Percentiles rank a stretch among this genome's conserved stretches.
phyloP scores from a whole-genome alignment of 2,888 invertebrate genomes.

The Oxycera nigricornis region DNA sequence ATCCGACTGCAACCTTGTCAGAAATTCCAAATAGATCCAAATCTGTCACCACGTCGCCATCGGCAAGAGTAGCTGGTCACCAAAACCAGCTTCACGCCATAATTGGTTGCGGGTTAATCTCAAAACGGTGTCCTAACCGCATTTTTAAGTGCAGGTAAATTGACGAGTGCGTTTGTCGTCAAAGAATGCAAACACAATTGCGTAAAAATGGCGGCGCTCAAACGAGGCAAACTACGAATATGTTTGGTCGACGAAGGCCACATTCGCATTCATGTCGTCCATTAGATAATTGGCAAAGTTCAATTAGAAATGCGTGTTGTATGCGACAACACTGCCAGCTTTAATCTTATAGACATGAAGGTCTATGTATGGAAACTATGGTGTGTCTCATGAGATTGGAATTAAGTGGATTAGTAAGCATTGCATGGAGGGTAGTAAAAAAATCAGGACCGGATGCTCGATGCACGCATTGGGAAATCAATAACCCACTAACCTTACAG shows the following conservation, averaged over 20 bases:
- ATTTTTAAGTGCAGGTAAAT: background rate
- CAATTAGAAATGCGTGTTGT: conserved; percentile 12
- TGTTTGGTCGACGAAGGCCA: conserved; percentile 4
- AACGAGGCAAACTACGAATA: no score
- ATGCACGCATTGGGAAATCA: no score
- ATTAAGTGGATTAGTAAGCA: background rate
- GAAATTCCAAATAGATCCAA: conserved; percentile 15
- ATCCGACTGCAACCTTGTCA: conserved; percentile 1
- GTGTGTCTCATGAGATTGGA: background rate
- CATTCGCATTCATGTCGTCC: conserved; percentile 12
- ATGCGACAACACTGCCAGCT: background rate
- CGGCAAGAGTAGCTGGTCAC: conserved; percentile 11
- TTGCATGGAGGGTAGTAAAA: background rate
- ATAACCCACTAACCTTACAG: no score
- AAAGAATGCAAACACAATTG: background rate
- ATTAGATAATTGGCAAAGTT: background rate
- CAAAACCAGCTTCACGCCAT: background rate
- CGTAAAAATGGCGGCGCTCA: background rate
- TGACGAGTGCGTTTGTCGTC: background rate
- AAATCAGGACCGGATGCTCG: background rate
- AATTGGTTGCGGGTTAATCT: background rate
- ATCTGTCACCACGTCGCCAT: conserved; percentile 2
- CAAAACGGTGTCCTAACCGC: background rate
- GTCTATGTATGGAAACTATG: background rate
- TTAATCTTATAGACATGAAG: no score